Percentiles rank a stretch among this genome's conserved stretches.
phyloP scores from a whole-genome alignment of 2,888 invertebrate genomes.

The Caenorhabditis becei region DNA sequence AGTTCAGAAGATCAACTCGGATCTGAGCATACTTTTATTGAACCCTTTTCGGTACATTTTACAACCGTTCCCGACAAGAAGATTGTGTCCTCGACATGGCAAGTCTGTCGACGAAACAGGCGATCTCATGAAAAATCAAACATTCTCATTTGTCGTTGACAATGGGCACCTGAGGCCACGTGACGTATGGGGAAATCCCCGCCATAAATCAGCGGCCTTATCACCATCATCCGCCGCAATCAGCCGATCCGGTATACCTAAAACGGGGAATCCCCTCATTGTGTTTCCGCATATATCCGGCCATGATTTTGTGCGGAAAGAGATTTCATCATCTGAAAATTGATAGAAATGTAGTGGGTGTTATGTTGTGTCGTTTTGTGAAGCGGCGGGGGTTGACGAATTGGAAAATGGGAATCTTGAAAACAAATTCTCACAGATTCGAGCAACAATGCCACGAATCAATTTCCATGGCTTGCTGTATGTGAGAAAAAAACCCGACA shows the following conservation, averaged over 20 bases:
- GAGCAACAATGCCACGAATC: no score
- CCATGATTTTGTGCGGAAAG: slow-evolving; percentile 16
- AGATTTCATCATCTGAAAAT: slow-evolving; percentile 49
- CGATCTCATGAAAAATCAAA: slow-evolving; percentile 50
- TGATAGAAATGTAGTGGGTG: no score
- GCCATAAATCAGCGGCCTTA: slow-evolving; percentile 36
- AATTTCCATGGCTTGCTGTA: no score
- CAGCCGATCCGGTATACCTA: slow-evolving; percentile 40
- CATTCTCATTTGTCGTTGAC: slow-evolving; percentile 32
- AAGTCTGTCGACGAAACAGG: slow-evolving; percentile 37
- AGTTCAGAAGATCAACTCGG: slow-evolving; percentile 20
- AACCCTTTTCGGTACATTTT: slow-evolving; percentile 22
- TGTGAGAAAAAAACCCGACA: no score
- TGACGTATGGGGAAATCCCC: slow-evolving; percentile 59
- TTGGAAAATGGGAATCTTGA: no score
- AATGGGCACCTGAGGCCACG: slow-evolving; percentile 34
- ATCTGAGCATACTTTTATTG: slow-evolving; percentile 6
- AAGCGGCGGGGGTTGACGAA: no score
- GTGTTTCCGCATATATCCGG: slow-evolving; percentile 5
- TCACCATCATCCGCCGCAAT: slow-evolving; percentile 32
- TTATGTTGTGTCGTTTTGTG: no score
- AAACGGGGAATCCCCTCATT: slow-evolving; percentile 23
- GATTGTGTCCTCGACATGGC: slow-evolving; percentile 27
- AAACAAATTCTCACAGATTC: no score
- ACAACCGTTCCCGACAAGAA: slow-evolving; percentile 15